Percentiles rank a stretch among this genome's conserved stretches.
These are phyloP conservation scores for Anoplius nigerrimus DNA, from an alignment of 2,888 invertebrate species.

Conservation along the genomic window DNA sequence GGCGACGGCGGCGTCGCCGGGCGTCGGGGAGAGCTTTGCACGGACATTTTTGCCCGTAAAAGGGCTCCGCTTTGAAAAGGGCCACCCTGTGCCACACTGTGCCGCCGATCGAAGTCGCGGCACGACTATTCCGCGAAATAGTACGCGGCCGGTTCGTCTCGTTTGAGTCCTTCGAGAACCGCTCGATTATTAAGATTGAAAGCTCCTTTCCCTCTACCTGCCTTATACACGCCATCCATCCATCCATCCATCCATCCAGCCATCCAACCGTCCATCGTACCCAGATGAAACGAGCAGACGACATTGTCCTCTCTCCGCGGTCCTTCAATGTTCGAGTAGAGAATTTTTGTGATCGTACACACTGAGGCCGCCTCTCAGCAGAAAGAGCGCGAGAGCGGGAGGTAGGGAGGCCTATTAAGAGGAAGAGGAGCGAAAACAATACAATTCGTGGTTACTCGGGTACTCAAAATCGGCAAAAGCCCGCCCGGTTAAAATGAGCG, in stretches of 20 bases:
- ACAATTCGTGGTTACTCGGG: conserved; percentile 6
- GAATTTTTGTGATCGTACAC: background rate
- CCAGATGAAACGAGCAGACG: background rate
- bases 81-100: conserved; percentile 12
- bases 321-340: background rate
- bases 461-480: background rate
- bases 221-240: too few relatives aligned
- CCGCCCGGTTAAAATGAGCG: background rate
- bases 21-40: too few relatives aligned
- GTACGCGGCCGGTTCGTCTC: conserved; percentile 9
- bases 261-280: background rate
- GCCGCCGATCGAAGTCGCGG: conserved; percentile 24
- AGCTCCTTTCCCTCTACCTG: conserved; percentile 19
- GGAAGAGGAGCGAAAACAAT: background rate
- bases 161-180: conserved; percentile 28
- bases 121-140: conserved; percentile 41
- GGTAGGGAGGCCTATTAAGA: background rate
- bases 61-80: conserved; percentile 47
- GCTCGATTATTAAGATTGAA: conserved; percentile 31
- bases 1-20: too few relatives aligned
- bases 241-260: too few relatives aligned
- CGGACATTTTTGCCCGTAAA: conserved; percentile 43
- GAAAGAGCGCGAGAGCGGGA: background rate
- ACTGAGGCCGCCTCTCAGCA: background rate
- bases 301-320: background rate